Conservation (phyloP, 2,113 vertebrate species). For the Poecilia latipinna region DNA sequence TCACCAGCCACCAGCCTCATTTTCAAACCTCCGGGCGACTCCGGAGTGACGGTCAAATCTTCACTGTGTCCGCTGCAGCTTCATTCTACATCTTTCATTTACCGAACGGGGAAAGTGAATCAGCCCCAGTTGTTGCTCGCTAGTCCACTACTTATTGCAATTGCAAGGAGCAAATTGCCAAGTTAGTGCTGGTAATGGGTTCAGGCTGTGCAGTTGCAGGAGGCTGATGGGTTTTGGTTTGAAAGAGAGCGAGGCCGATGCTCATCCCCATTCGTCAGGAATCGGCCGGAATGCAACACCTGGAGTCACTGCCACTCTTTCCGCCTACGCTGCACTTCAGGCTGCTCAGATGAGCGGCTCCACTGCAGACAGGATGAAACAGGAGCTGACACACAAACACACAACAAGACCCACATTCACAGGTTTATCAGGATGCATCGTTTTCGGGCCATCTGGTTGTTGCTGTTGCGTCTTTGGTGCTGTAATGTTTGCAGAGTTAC, state of each 20-base stretch:
- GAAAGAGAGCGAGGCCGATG: conserved; percentile 27
- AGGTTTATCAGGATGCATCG: conserved; percentile 40
- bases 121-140: conserved; percentile 50
- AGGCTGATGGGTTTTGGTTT: conserved; percentile 38
- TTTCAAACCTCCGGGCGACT: conserved; percentile 39
- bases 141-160: conserved; percentile 43
- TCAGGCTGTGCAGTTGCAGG: conserved; percentile 39
- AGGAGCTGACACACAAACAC: conserved; percentile 33
- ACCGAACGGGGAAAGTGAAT: conserved; percentile 47
- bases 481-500: conserved; percentile 38
- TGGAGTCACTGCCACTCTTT: conserved; percentile 48
- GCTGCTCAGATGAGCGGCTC: conserved; percentile 28
- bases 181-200: conserved; percentile 55
- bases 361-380: conserved; percentile 44
- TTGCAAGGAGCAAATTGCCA: conserved; percentile 47
- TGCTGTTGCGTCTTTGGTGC: conserved; percentile 28
- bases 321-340: conserved; percentile 1
- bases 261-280: conserved; percentile 52
- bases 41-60: conserved; percentile 42
- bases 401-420: conserved; percentile 17
- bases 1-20: conserved; percentile 18
- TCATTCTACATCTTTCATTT: conserved; percentile 67
- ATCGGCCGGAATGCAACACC: conserved; percentile 51
- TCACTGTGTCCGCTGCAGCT: conserved; percentile 36
- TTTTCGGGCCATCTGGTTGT: conserved; percentile 58